Base-by-base conservation (phyloP, 2,797 vertebrate species). In the Toxotes lorentzi region DNA sequence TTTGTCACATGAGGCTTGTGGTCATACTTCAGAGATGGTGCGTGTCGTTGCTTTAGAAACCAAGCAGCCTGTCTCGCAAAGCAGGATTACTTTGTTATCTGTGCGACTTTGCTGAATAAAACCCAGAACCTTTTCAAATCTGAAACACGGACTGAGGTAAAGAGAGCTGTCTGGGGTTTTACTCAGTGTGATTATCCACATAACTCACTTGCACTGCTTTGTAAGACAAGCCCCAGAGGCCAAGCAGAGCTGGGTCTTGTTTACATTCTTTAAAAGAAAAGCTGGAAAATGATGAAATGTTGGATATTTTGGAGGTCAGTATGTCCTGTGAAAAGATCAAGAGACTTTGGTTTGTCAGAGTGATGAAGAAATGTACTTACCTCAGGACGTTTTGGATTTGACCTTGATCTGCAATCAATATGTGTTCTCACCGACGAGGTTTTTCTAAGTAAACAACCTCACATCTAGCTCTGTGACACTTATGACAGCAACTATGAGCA, bases 21-120 rank as follows among this genome's bases (percentile, higher is more conserved):
- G 57, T 75, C 40, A 8, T 35, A 41, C 4, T 40, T 68, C 6
- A 0, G 13, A 24, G 27, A 53, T 1, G 2, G 27, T 50, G 35
- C 3, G 14, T 71, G 73, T 9, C 21, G 74, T 72, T 63, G 34
- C 78, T 24, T 66, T 54, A 67, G 81, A 73, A 78, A 78, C 68
- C 34, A 24, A 23, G 41, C 50, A 51, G 5, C 32, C 47, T 13
- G 19, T 58, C 62, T 67, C 45, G 17, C 38, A 59, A 35, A 60
- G 30, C 60, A 38, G 41, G 12, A 51, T 38, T 19, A 41, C 47
- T 35, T 47, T 67, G 51, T 62, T 40, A 64, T 45, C 23, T 57
- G 4, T 6, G 4, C 9, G 70, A 69, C 41, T 61, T 38, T 73
- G 43, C 51, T 23, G 38, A 48, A 75, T 41, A 43, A 38, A 62